Evolutionary conservation across 2,797 vertebrate species (phyloP).

Genomic region (Falco cherrug): DNA sequence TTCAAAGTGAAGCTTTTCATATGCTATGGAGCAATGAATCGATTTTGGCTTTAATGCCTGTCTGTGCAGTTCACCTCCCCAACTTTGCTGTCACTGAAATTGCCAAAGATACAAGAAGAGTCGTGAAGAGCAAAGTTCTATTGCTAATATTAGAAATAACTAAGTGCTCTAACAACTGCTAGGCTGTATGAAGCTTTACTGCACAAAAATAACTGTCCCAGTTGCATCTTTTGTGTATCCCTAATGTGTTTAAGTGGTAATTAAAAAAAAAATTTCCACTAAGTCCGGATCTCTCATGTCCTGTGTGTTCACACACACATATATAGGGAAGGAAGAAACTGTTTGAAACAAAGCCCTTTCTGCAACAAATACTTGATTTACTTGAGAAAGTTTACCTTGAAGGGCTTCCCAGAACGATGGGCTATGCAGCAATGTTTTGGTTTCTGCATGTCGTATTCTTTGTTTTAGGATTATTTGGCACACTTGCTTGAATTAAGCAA

Average conservation of each 20-base stretch:
- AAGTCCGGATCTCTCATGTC: slow-evolving; percentile 17
- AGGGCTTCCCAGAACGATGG: background rate
- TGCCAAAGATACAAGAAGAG: background rate
- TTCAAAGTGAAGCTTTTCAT: background rate
- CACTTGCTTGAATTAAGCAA: background rate
- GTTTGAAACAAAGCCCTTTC: slow-evolving; percentile 9
- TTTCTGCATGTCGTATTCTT: background rate
- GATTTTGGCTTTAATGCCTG: background rate
- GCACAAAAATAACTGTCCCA: background rate
- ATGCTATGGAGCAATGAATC: background rate
- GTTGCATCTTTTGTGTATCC: slow-evolving; percentile 7
- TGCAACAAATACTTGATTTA: background rate
- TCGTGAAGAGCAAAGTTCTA: background rate
- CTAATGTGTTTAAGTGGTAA: background rate
- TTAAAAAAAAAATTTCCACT: background rate
- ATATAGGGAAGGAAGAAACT: slow-evolving; percentile 26
- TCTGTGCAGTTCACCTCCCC: background rate
- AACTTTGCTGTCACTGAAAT: background rate
- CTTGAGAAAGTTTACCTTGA: background rate
- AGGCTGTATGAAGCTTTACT: background rate
- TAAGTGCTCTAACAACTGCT: background rate
- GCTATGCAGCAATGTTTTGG: background rate
- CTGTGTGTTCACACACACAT: background rate
- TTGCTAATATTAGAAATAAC: background rate
- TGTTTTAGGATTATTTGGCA: background rate